phyloP scores from a whole-genome alignment of 1,140 invertebrate species.

The Atta texana region DNA sequence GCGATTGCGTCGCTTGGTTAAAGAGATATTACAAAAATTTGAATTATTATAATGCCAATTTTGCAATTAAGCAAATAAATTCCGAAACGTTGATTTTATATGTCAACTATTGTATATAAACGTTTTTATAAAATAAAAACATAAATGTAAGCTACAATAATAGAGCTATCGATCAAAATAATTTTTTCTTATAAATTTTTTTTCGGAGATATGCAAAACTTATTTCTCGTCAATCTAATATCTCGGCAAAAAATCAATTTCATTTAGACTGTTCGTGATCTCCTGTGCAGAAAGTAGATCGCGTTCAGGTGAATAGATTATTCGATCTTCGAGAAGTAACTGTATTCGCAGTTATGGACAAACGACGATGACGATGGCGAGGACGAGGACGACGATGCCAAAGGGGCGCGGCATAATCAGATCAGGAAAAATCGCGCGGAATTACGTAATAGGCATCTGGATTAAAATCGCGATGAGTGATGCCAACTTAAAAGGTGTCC shows the following conservation, averaged over 20 bases:
- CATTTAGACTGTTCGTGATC: background rate
- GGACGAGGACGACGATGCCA: slow-evolving; percentile 42
- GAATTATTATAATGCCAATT: background rate
- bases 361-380: slow-evolving; percentile 42
- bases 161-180: background rate
- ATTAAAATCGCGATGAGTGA: slow-evolving; percentile 75
- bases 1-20: background rate
- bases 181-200: background rate
- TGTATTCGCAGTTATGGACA: slow-evolving; percentile 57
- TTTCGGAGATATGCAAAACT: background rate
- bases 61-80: background rate
- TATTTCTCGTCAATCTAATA: background rate
- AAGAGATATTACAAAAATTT: background rate
- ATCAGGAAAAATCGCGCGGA: slow-evolving; percentile 45
- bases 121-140: background rate
- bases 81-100: background rate
- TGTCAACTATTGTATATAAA: background rate
- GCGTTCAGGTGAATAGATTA: slow-evolving; percentile 50
- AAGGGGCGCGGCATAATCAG: slow-evolving; percentile 62
- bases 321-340: slow-evolving; percentile 51
- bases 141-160: background rate
- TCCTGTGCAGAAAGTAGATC: slow-evolving; percentile 34
- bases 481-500: slow-evolving; percentile 71
- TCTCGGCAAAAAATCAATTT: slow-evolving; percentile 15
- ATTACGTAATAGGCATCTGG: slow-evolving; percentile 60